Conservation (phyloP, 2,888 invertebrate genomes). For the Eristalinus sepulchralis region DNA sequence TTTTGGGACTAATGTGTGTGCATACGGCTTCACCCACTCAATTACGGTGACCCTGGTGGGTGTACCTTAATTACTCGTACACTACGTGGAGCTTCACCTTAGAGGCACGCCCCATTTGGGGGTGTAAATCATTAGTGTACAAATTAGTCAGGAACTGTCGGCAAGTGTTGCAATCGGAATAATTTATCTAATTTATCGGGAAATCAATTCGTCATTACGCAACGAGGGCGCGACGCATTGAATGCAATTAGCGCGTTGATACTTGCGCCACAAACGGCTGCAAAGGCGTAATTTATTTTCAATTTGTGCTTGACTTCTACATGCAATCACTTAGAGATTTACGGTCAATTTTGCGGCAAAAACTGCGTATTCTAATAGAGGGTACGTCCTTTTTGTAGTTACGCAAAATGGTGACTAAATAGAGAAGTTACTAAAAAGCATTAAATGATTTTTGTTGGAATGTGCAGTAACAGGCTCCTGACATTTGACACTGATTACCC, state of each 20-base stretch:
- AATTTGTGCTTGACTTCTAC: background rate
- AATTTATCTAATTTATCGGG: slow-evolving; percentile 46
- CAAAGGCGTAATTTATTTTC: slow-evolving; percentile 15
- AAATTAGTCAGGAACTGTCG: slow-evolving; percentile 52
- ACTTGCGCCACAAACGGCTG: background rate
- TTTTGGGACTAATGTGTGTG: background rate
- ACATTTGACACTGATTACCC: too few relatives aligned
- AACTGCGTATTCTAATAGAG: background rate
- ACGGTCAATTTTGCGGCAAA: background rate
- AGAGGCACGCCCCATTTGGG: background rate
- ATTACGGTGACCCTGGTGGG: background rate
- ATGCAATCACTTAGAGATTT: background rate
- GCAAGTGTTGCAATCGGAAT: slow-evolving; percentile 36
- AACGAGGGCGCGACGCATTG: background rate
- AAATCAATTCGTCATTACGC: slow-evolving; percentile 46
- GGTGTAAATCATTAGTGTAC: slow-evolving; percentile 25
- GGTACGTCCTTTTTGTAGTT: background rate
- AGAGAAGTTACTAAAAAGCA: too few relatives aligned
- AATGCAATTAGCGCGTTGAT: slow-evolving; percentile 11
- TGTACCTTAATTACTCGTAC: background rate
- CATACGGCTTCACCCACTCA: background rate
- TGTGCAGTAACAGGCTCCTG: too few relatives aligned
- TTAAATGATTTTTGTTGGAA: too few relatives aligned
- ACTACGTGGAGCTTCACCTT: background rate
- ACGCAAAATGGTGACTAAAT: background rate